Evolutionary conservation across 2,797 vertebrate species (phyloP), one percentile per base, ranked within the genome.

Genomic region (Gephyroberyx darwinii): DNA sequence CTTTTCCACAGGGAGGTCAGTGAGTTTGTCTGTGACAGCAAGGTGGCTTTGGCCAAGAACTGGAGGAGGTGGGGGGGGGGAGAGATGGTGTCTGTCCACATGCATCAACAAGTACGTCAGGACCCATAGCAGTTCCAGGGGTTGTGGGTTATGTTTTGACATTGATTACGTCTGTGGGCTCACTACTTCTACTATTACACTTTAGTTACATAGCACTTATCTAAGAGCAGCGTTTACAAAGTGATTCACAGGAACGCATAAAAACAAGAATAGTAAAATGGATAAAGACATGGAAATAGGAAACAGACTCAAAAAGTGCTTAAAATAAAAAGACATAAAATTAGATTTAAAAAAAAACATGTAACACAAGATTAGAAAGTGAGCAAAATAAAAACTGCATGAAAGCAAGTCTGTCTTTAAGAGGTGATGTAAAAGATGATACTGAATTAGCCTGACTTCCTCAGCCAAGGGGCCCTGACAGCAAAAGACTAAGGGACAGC

Each of bases 21-120:
- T 5, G 86, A 91, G 92, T 93, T 93, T 88, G 87, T 80, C 77
- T 83, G 75, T 76, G 83, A 84, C 82, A 74, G 81, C 63, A 16
- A 66, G 73, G 62, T 30, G 74, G 74, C 77, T 74, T 60, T 50
- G 31, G 80, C 84, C 86, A 81, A 85, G 69, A 86, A 35, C 37
- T 20, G 53, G 71, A 77, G 80, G 75, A 84, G 45, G 26, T 2
- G 26, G 2, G 1, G 26, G 26, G 26, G 2, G 1, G 41, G 7
- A 30, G 17, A 43, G 14, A 71, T 78, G 65, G 62, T 69, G 74
- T 30, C 51, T 65, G 65, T 79, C 71, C 70, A 71, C 75, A 81
- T 67, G 76, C 43, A 71, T 45, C 14, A 22, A 20, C 54, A 47
- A 65, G 74, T 60, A 71, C 43, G 63, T 74, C 74, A 71, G 60